These are phyloP conservation scores for Laspeyria flexula DNA, from an alignment of 2,888 invertebrate genomes.

Conservation along the genomic window DNA sequence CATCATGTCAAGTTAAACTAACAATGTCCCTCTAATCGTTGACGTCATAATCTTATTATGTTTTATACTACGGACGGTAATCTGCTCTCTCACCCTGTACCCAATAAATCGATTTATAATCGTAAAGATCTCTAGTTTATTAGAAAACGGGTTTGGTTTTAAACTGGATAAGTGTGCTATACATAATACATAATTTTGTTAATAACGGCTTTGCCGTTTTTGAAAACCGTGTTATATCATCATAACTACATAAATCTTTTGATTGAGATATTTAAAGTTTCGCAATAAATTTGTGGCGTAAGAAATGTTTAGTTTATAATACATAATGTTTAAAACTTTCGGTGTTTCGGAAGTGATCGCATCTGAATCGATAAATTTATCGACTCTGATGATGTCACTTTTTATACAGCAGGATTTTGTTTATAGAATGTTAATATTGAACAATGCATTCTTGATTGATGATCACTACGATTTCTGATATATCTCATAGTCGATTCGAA, in stretches of 20 bases:
- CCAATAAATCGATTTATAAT: constrained; percentile 24
- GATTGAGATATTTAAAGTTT: constrained; percentile 3
- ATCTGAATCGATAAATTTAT: background rate
- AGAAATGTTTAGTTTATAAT: background rate
- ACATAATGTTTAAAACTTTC: background rate
- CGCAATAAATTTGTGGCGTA: background rate
- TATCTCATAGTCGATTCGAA: too few relatives aligned
- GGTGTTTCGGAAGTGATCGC: background rate
- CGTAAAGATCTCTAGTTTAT: constrained; percentile 8
- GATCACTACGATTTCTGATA: too few relatives aligned
- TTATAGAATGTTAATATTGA: too few relatives aligned
- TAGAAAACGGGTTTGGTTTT: constrained; percentile 15
- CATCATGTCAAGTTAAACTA: background rate
- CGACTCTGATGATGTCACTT: background rate
- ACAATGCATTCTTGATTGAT: too few relatives aligned
- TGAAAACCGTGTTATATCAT: constrained; percentile 18
- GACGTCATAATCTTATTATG: background rate
- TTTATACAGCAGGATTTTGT: background rate
- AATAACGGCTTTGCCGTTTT: constrained; percentile 2
- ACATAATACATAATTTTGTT: constrained; percentile 3
- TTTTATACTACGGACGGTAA: background rate
- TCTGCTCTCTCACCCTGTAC: constrained; percentile 4
- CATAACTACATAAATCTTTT: background rate
- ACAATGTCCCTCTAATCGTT: background rate
- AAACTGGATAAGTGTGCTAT: background rate